Percentiles rank a stretch among this genome's conserved stretches.
phyloP scores from a whole-genome alignment of 2,888 invertebrate species.

The Masnerella sp. region DNA sequence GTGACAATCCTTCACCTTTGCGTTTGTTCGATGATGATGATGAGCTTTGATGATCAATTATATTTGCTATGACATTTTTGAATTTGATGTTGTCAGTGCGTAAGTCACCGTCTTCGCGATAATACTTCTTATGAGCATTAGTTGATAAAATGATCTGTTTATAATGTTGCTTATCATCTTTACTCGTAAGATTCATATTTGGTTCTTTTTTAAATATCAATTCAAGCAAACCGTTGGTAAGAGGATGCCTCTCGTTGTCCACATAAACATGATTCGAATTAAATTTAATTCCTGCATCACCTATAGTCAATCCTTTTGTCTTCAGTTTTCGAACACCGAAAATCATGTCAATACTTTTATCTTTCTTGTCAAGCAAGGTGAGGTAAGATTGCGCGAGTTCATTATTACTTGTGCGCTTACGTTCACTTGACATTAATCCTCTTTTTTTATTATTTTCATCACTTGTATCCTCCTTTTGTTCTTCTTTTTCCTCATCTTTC shows the following conservation, averaged over 20 bases:
- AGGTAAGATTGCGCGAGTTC: slow-evolving; percentile 6
- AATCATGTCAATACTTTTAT: slow-evolving; percentile 21
- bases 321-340: slow-evolving; percentile 24
- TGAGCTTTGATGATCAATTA: slow-evolving; percentile 2
- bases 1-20: slow-evolving; percentile 2
- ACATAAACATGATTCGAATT: neutral
- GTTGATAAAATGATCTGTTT: slow-evolving; percentile 40
- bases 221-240: slow-evolving; percentile 8
- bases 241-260: slow-evolving; percentile 10
- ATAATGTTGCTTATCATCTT: slow-evolving; percentile 37
- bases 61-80: slow-evolving; percentile 23
- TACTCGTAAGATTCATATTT: slow-evolving; percentile 1
- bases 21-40: slow-evolving; percentile 9
- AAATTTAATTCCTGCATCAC: slow-evolving; percentile 18
- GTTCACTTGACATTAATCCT: neutral
- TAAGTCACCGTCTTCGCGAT: slow-evolving; percentile 6
- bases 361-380: slow-evolving; percentile 11
- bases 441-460: neutral
- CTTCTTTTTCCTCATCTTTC: too few species aligned
- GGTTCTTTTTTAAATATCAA: slow-evolving; percentile 18
- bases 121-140: slow-evolving; percentile 54
- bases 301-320: slow-evolving; percentile 15
- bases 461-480: neutral
- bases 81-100: slow-evolving; percentile 13
- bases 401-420: neutral